Conservation (phyloP, 37 sponge, comb jelly and placozoan species). For the Diacarnus erythraeanus region DNA sequence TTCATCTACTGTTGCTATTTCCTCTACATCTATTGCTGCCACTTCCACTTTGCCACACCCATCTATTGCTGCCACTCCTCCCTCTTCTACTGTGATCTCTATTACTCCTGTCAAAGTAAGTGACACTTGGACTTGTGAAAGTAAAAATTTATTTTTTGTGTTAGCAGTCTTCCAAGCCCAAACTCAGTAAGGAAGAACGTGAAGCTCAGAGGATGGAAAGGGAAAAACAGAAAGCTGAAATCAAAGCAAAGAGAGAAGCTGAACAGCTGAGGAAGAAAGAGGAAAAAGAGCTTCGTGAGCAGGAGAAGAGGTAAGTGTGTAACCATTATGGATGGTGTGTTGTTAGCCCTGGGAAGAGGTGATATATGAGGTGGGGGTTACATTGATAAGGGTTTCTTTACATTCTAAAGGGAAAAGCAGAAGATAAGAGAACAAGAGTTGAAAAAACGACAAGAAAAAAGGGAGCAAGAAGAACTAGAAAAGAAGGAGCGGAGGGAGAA, state of each 20-base stretch:
- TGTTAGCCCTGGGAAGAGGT: background rate
- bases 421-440: constrained; percentile 37
- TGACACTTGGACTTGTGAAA: no score
- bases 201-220: constrained; percentile 10
- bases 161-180: background rate
- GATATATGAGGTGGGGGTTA: no score
- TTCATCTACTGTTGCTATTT: no score
- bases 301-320: constrained; percentile 42
- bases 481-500: constrained; percentile 40
- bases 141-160: no score
- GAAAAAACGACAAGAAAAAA: constrained; percentile 16
- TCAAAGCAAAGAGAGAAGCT: constrained; percentile 39
- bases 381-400: no score
- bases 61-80: no score
- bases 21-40: no score
- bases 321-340: background rate
- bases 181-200: constrained; percentile 5
- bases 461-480: constrained; percentile 19
- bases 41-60: no score
- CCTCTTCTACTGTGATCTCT: no score
- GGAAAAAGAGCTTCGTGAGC: constrained; percentile 25
- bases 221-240: constrained; percentile 26
- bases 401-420: constrained; percentile 18
- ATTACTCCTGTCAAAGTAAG: no score
- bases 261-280: constrained; percentile 38